Base-by-base conservation (phyloP, 2,797 vertebrate species). In the Thunnus albacares region DNA sequence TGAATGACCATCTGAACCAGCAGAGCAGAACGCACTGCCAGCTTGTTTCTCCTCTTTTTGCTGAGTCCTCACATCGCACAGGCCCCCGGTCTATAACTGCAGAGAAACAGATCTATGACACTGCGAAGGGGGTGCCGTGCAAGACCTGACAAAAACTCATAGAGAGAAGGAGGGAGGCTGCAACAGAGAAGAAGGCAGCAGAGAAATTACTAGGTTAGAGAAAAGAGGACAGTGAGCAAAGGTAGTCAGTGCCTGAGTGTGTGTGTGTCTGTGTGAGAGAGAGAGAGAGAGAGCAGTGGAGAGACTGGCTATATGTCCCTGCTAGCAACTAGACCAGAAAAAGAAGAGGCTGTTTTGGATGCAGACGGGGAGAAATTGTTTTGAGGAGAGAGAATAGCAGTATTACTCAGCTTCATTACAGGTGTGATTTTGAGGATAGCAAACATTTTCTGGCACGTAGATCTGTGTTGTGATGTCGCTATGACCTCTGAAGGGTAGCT, bases 41-140 rank as follows among this genome's bases (percentile, higher is more conserved):
- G 80, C 78, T 67, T 52, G 55, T 83, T 75, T 87, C 79, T 82
- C 51, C 52, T 75, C n/a, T 90, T 93, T 94, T 75, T 94, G 93
- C 93, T 93, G 94, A 94, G 89, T 93, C 90, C 70, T 91, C 85
- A 87, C 85, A 89, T 92, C 71, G 24, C 77, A 51, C 73, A 71
- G 90, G 87, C 86, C 89, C 81, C 0, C 13, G 45, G 71, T 88
- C 79, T 81, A 71, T 81, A 86, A 86, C 91, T 92, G 94, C 93
- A 93, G 92, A 90, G 90, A 71, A 83, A 79, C 81, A 81, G 79
- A 90, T 75, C 79, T 49, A 12, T 89, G 87, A 80, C 71, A 79
- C 89, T 82, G 85, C 66, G 20, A 61, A 73, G 71, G 59, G 33
- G 75, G 75, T 51, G 81, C 73, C 3, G 9, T 62, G 56, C 73